Base-by-base conservation (phyloP, 2,113 vertebrate genomes). In the Urocolius indicus region DNA sequence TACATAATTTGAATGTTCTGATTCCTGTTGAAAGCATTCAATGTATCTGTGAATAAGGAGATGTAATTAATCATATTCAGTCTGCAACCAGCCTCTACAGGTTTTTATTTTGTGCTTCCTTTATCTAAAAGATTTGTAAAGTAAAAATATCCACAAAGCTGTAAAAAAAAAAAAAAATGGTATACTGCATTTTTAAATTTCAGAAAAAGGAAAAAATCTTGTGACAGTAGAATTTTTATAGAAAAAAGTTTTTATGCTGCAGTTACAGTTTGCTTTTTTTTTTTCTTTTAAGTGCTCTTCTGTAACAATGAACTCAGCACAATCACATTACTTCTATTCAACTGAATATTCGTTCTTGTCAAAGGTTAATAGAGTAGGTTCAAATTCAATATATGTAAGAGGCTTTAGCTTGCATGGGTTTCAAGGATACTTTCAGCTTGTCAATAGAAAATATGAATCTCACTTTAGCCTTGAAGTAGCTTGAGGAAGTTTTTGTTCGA, bases 281-380 rank as follows among this genome's bases (percentile, higher is more conserved):
- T 57, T n/a, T 67, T 75, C 29, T 32, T 84, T 26, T 72, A 9
- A 73, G 19, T 59, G 18, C 32, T 80, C 14, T 49, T 74, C 61
- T 78, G 63, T 79, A 59, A 30, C 66, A 8, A 14, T 29, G 45
- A 41, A 78, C 32, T 18, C 68, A 90, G 27, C 77, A 78, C 49
- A 91, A 72, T 73, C 82, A 92, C 85, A 69, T 81, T 76, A n/a
- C 54, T 36, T 75, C 45, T 83, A 54, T 85, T 93, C 71, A 79
- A 18, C 16, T 83, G 67, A 89, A 87, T 91, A 91, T 85, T 93
- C 0, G 0, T 41, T 84, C 52, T 68, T 87, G n/a, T 85, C 58
- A 93, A 76, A 84, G 68, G 54, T 41, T 84, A 89, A 87, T 76
- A 82, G 61, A 84, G 32, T 58, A 76, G 62, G 54, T 72, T 95